phyloP scores from a whole-genome alignment of 2,113 vertebrate genomes.

The Laterallus jamaicensis region DNA sequence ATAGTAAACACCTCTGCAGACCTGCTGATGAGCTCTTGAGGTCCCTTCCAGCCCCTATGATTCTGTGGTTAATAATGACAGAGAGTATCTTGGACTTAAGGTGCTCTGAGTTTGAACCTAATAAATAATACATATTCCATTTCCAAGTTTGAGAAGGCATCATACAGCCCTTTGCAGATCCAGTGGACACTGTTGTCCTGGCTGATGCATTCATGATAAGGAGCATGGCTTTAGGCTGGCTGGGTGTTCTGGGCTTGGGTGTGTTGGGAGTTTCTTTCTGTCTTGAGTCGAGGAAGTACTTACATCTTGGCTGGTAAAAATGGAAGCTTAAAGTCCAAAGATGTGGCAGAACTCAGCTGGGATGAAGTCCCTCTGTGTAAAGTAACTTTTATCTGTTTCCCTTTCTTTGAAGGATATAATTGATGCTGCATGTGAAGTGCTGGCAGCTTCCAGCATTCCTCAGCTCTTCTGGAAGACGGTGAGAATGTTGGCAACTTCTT shows the following conservation, averaged over 20 bases:
- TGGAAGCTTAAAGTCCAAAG: background rate
- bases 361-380: background rate
- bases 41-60: no score
- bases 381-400: background rate
- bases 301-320: background rate
- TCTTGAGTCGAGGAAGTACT: background rate
- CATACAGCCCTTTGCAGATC: background rate
- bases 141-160: background rate
- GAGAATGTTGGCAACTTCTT: constrained; percentile 51
- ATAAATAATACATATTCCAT: background rate
- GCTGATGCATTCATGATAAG: background rate
- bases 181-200: accelerated
- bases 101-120: background rate
- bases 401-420: constrained; percentile 82
- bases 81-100: background rate
- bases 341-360: background rate
- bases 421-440: constrained; percentile 91
- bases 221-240: background rate
- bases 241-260: background rate
- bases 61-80: background rate
- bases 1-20: background rate
- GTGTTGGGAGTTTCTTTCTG: background rate
- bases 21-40: background rate
- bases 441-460: constrained; percentile 89
- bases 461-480: constrained; percentile 98